Evolutionary conservation across 2,113 vertebrate genomes (phyloP).

Genomic region (Patagioenas fasciata): DNA sequence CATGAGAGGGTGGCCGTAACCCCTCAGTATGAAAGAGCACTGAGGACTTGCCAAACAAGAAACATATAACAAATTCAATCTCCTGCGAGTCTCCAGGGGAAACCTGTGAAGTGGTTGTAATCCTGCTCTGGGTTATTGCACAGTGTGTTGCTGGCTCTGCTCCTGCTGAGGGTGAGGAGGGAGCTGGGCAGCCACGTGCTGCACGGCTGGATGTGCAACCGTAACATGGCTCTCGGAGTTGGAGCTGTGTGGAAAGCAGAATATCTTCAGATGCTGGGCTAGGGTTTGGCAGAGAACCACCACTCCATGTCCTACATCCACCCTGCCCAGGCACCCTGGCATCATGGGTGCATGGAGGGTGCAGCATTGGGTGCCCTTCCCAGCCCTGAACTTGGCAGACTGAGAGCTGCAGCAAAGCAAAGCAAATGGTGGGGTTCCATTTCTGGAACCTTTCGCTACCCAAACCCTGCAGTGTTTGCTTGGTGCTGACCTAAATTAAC

Average conservation of each 20-base stretch:
- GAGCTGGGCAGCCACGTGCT: accelerated
- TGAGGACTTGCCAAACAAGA: accelerated
- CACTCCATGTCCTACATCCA: not conserved
- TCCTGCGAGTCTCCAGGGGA: not conserved
- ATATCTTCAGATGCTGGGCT: not conserved
- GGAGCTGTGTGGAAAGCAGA: not conserved
- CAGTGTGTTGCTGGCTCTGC: accelerated
- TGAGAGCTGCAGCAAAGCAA: not conserved
- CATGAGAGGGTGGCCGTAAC: not conserved
- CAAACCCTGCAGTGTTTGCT: not conserved
- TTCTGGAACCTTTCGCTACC: not conserved
- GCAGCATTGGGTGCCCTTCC: not conserved
- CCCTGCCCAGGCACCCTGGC: not conserved
- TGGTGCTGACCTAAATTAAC: not conserved
- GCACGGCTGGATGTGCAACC: not conserved
- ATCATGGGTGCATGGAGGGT: accelerated
- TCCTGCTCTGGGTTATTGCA: not conserved
- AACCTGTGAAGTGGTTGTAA: not conserved
- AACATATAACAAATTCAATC: not conserved
- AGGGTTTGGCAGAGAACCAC: not conserved
- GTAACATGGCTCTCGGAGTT: accelerated
- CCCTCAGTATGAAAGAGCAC: accelerated
- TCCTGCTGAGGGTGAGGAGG: not conserved
- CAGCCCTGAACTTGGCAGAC: not conserved
- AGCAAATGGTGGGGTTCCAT: not conserved